Percentiles rank a stretch among this genome's conserved stretches.
These are phyloP conservation scores for Blastobasis lacticolella DNA, from an alignment of 2,888 invertebrate genomes.

Conservation along the genomic window DNA sequence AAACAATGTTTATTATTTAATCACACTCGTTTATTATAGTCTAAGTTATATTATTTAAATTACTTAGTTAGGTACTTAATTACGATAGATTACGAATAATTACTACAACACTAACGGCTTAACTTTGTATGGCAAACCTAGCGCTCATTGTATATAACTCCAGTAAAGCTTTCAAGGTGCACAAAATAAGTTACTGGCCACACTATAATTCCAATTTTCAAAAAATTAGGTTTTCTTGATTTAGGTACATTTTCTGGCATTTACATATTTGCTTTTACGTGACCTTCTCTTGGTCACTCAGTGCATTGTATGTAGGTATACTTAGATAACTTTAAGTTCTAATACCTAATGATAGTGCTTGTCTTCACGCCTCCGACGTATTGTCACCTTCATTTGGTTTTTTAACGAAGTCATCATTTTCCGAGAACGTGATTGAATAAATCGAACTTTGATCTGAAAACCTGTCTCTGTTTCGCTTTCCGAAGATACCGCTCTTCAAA, in stretches of 20 bases:
- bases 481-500: slow-evolving; percentile 53
- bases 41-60: background rate
- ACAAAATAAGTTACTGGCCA: slow-evolving; percentile 6
- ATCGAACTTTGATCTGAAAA: slow-evolving; percentile 65
- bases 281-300: too few relatives aligned
- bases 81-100: background rate
- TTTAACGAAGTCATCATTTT: slow-evolving; percentile 53
- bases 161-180: background rate
- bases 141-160: background rate
- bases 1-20: slow-evolving; percentile 11
- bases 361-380: slow-evolving; percentile 61
- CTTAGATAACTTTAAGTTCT: too few relatives aligned
- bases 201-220: background rate
- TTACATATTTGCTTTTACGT: background rate
- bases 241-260: too few relatives aligned
- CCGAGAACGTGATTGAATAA: slow-evolving; percentile 65
- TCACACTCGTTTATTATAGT: slow-evolving; percentile 7
- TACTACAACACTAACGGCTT: background rate
- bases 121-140: slow-evolving; percentile 8
- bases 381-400: slow-evolving; percentile 58
- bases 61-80: background rate
- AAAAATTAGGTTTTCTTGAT: too few relatives aligned
- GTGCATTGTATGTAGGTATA: too few relatives aligned
- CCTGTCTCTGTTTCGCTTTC: slow-evolving; percentile 51
- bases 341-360: too few relatives aligned